Evolutionary conservation across 2,113 vertebrate species (phyloP), one percentile per base, ranked within the genome.

Genomic region (Lasiurus cinereus): DNA sequence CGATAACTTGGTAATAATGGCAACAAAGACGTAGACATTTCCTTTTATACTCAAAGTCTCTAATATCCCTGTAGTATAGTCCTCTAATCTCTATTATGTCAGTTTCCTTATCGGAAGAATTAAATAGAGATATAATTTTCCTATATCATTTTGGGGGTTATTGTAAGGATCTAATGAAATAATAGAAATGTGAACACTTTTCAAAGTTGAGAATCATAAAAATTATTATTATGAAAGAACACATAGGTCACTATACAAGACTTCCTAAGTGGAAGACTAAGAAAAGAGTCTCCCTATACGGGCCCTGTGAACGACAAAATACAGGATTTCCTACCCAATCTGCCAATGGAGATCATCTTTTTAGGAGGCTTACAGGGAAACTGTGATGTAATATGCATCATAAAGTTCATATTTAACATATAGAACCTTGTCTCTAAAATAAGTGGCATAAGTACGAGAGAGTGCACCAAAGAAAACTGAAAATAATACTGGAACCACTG

Each of bases 401-500:
- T 8, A 6, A 3, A 39, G n/a, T 36, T 66, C 78, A 13, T 31
- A 72, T n/a, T 88, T 78, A 56, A 66, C 1, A 5, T 6, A 31
- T 78, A 59, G 24, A 85, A 79, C 27, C 31, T n/a, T 79, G 77
- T 76, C 50, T 92, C 66, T 78, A 67, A 50, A 77, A 80, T 36
- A 33, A 52, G 15, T 6, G 67, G 59, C 59, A 39, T 39, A 10
- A 80, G 27, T 56, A 48, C 46, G 59, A 93, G 59, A 94, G 59
- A 91, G 46, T 94, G 88, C 90, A 96, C 27, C 31, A 52, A 85
- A 83, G 83, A 66, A 79, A 64, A 77, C 83, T 16, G 87, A 88
- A 94, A 93, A 88, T 70, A 79, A 66, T 54, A 24, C 77, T 24
- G 69, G 48, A 90, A 85, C 22, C 24, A 79, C 56, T 59, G 33